These are phyloP conservation scores for Himalopsyche kuldschensis DNA, from an alignment of 2,888 invertebrate species.

Conservation along the genomic window DNA sequence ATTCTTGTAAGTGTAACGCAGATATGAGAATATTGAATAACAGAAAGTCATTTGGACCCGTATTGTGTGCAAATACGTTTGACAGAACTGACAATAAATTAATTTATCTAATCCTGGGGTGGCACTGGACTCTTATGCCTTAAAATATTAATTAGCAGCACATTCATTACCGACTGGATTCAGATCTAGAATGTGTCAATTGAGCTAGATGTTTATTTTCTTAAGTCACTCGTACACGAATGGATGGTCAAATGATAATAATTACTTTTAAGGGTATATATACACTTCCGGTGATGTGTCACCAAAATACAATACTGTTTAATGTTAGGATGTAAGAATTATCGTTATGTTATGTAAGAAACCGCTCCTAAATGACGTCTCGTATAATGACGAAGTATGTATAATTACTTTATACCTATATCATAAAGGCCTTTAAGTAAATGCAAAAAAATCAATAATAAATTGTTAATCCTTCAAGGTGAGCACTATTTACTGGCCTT, in stretches of 20 bases:
- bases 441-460: neutral
- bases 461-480: neutral
- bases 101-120: neutral
- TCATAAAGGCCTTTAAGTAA: neutral
- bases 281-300: slow-evolving; percentile 6
- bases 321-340: neutral
- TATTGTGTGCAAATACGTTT: neutral
- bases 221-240: slow-evolving; percentile 22
- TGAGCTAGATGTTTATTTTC: slow-evolving; percentile 21
- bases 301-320: slow-evolving; percentile 15
- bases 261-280: slow-evolving; percentile 25
- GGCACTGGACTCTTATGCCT: neutral
- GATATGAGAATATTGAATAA: neutral
- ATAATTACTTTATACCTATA: neutral
- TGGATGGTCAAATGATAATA: slow-evolving; percentile 31
- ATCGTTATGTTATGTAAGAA: neutral
- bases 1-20: neutral
- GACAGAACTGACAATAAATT: neutral
- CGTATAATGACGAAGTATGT: neutral
- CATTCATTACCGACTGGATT: neutral
- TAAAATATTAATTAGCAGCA: neutral
- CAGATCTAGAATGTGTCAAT: neutral
- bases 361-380: neutral
- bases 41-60: neutral
- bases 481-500: neutral